Evolutionary conservation across 1,140 invertebrate species (phyloP).

Genomic region (Meloidogyne hapla): DNA sequence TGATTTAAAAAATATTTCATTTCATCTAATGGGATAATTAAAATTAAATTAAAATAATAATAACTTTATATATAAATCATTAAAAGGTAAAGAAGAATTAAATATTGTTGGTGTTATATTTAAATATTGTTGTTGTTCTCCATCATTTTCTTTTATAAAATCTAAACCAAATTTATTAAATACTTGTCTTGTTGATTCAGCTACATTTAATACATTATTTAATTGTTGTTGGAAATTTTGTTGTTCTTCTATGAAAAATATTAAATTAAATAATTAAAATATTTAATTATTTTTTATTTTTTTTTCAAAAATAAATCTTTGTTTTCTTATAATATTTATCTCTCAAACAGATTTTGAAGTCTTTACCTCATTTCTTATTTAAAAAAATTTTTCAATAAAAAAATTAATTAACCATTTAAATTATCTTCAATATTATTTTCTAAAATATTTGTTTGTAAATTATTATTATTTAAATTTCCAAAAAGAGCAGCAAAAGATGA

Average conservation of each 20-base stretch:
- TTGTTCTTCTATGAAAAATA: neutral
- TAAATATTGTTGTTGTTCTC: neutral
- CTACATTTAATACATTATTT: neutral
- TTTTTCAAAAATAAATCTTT: no score
- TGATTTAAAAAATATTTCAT: no score
- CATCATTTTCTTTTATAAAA: neutral
- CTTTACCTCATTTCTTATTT: no score
- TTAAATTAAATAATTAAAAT: neutral
- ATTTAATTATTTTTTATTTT: no score
- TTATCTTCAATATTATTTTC: neutral
- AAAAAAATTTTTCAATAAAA: no score
- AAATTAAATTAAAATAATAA: no score
- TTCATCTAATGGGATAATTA: no score
- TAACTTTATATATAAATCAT: no score
- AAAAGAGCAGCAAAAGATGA: neutral
- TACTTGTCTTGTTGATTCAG: neutral
- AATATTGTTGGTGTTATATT: neutral
- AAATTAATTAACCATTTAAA: no score
- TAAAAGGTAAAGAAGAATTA: neutral
- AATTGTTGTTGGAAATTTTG: neutral
- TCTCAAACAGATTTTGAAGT: no score
- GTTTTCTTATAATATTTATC: no score
- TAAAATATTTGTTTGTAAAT: neutral
- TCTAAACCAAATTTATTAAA: neutral
- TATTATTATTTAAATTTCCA: neutral